Conservation (phyloP, 2,797 vertebrate genomes). For the Lutjanus argentimaculatus region DNA sequence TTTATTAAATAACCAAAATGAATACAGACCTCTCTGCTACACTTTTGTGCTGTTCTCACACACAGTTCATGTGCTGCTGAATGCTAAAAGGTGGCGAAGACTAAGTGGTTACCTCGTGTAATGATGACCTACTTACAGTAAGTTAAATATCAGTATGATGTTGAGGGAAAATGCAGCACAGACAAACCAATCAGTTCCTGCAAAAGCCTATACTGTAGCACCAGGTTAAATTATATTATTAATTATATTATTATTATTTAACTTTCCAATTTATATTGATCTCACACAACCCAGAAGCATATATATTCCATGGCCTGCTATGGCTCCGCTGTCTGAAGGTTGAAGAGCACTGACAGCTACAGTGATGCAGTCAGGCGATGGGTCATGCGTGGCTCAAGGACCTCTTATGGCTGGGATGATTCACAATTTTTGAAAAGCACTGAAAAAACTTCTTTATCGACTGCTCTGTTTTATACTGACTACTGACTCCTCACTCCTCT, state of each 20-base stretch:
- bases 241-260: neutral
- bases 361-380: neutral
- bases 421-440: too few relatives aligned
- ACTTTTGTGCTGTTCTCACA: neutral
- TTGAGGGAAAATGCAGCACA: constrained; percentile 9
- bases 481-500: too few relatives aligned
- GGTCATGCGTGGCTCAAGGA: too few relatives aligned
- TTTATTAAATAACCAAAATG: neutral
- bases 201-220: neutral
- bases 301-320: neutral
- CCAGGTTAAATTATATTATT: neutral
- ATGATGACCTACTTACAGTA: constrained; percentile 34
- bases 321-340: neutral
- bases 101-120: constrained; percentile 12
- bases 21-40: neutral
- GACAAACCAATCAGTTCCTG: neutral
- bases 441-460: too few relatives aligned
- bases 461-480: too few relatives aligned
- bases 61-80: constrained; percentile 16
- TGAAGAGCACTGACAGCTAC: neutral
- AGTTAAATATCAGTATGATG: neutral
- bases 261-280: neutral
- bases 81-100: constrained; percentile 11
- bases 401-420: too few relatives aligned
- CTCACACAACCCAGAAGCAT: neutral